phyloP scores from a whole-genome alignment of 1,140 invertebrate genomes.

The Mesaphorura yosii region DNA sequence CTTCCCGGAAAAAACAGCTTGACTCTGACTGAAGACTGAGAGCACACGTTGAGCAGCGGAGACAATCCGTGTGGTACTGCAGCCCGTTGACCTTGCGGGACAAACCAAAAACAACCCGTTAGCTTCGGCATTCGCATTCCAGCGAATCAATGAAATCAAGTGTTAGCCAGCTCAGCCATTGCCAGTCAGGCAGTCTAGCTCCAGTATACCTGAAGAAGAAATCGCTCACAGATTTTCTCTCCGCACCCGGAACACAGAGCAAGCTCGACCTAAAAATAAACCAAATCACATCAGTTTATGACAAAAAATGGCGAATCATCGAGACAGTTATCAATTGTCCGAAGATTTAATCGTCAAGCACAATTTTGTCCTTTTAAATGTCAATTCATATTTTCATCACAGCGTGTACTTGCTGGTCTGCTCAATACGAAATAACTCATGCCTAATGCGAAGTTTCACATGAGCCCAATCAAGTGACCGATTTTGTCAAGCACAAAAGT shows the following conservation, averaged over 20 bases:
- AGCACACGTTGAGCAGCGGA: conserved; percentile 28
- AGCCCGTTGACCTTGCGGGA: conserved; percentile 22
- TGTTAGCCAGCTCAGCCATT: too few relatives aligned
- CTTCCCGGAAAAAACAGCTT: conserved; percentile 30
- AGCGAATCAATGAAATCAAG: too few relatives aligned
- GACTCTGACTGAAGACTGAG: conserved; percentile 28
- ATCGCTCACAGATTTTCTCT: conserved; percentile 23
- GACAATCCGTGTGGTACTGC: conserved; percentile 30
- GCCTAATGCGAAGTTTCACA: too few relatives aligned
- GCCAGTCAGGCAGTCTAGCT: too few relatives aligned
- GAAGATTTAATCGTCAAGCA: neutral
- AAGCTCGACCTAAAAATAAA: too few relatives aligned
- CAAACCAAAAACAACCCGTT: neutral
- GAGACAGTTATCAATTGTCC: neutral
- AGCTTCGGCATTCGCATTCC: neutral
- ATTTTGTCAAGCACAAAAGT: too few relatives aligned
- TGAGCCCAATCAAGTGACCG: too few relatives aligned
- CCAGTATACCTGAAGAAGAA: conserved; percentile 22
- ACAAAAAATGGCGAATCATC: neutral
- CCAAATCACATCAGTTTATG: conserved; percentile 12
- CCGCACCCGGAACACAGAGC: conserved; percentile 17
- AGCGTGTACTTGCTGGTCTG: too few relatives aligned
- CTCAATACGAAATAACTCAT: too few relatives aligned
- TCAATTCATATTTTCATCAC: too few relatives aligned
- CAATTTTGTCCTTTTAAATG: too few relatives aligned